Evolutionary conservation across 2,888 invertebrate genomes (phyloP).

Genomic region (Drosophila siamana): DNA sequence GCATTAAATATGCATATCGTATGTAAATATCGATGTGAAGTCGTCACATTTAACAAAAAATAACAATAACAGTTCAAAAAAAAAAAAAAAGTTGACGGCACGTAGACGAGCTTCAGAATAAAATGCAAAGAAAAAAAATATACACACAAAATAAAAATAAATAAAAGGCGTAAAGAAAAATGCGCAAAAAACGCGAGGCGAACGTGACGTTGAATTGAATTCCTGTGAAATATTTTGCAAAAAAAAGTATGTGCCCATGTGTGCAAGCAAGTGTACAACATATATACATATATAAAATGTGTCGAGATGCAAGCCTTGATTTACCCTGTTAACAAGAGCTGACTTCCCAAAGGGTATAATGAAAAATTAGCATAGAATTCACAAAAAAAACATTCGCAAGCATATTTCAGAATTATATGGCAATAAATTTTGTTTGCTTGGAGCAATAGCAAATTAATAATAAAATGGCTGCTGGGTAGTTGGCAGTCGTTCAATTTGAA

Average conservation of each 20-base stretch:
- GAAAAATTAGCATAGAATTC: neutral
- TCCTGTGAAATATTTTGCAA: slow-evolving; percentile 54
- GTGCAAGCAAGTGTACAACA: neutral
- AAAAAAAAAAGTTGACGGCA: slow-evolving; percentile 58
- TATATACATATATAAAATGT: neutral
- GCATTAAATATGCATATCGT: slow-evolving; percentile 44
- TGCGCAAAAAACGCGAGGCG: slow-evolving; percentile 55
- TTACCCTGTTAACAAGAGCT: slow-evolving; percentile 8
- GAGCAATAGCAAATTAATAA: no score
- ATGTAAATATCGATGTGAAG: slow-evolving; percentile 25
- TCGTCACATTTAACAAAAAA: slow-evolving; percentile 26
- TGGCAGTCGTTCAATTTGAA: neutral
- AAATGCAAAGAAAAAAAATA: slow-evolving; percentile 30
- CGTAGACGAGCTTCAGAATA: slow-evolving; percentile 44
- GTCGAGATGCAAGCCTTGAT: neutral
- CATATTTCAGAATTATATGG: no score
- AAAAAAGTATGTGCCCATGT: neutral
- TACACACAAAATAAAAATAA: slow-evolving; percentile 30
- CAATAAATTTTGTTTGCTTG: no score
- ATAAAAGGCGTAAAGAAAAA: slow-evolving; percentile 41
- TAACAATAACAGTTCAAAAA: slow-evolving; percentile 14
- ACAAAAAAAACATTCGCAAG: no score
- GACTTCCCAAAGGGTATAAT: neutral
- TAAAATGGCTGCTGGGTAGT: neutral
- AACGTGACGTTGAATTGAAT: slow-evolving; percentile 75